Conservation (phyloP, 2,113 vertebrate species). For the Podarcis muralis region DNA sequence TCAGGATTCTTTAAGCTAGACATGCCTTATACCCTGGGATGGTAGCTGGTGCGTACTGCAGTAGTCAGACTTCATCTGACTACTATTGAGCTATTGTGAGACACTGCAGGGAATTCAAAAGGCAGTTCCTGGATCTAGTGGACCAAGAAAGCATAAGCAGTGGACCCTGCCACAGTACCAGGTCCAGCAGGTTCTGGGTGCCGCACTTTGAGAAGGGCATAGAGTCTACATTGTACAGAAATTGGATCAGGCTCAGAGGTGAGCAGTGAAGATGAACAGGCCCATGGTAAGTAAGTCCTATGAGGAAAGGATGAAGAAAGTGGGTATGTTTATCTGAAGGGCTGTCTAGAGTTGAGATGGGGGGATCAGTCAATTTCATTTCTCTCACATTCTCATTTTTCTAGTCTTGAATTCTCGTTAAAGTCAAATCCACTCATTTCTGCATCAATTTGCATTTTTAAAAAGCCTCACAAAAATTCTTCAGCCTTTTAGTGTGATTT, state of each 20-base stretch:
- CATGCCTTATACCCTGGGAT: background rate
- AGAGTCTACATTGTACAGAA: background rate
- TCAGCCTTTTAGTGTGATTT: too few relatives aligned
- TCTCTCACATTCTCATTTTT: too few relatives aligned
- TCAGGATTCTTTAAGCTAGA: slow-evolving; percentile 5
- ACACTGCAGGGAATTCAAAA: too few relatives aligned
- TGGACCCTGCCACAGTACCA: too few relatives aligned
- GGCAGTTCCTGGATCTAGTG: too few relatives aligned
- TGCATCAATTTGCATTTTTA: too few relatives aligned
- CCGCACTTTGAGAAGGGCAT: background rate
- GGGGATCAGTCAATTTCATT: too few relatives aligned
- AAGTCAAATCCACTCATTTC: too few relatives aligned
- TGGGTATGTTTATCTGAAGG: background rate
- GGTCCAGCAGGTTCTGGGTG: background rate
- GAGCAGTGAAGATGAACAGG: background rate
- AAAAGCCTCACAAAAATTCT: too few relatives aligned
- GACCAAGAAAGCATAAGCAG: too few relatives aligned
- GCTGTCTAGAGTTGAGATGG: background rate
- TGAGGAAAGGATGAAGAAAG: background rate
- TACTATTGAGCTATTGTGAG: too few relatives aligned
- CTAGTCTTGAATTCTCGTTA: too few relatives aligned
- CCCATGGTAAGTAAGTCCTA: background rate
- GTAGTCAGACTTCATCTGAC: background rate
- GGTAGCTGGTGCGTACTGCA: background rate
- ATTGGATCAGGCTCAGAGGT: background rate